Percentiles rank a stretch among this genome's conserved stretches.
phyloP scores from a whole-genome alignment of 2,113 vertebrate genomes.

The Hiodon tergisus region DNA sequence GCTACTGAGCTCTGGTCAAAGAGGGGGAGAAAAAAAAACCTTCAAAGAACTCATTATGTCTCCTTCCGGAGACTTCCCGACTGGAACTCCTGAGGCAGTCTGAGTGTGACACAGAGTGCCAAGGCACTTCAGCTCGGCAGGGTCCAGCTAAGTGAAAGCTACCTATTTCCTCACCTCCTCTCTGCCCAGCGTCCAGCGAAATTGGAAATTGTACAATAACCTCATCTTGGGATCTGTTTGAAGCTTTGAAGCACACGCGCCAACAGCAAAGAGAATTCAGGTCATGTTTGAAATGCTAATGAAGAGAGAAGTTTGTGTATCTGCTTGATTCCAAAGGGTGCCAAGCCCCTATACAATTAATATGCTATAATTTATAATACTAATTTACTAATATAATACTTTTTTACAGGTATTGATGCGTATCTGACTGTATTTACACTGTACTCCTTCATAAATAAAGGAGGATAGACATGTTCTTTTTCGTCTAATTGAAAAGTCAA shows the following conservation, averaged over 20 bases:
- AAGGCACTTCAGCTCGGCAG: not conserved
- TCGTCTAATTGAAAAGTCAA: no score
- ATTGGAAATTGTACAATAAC: slow-evolving; percentile 39
- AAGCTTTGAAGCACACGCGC: slow-evolving; percentile 20
- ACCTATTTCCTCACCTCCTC: slow-evolving; percentile 29
- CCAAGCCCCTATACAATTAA: not conserved
- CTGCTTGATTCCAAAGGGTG: not conserved
- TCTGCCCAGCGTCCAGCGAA: slow-evolving; percentile 17
- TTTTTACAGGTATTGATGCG: not conserved
- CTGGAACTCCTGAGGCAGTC: slow-evolving; percentile 4
- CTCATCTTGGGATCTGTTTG: slow-evolving; percentile 37
- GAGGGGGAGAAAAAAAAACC: not conserved
- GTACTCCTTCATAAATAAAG: not conserved
- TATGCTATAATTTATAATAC: not conserved
- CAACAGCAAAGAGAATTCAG: slow-evolving; percentile 33
- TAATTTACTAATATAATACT: not conserved
- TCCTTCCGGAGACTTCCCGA: not conserved
- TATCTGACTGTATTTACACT: not conserved
- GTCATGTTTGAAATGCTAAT: slow-evolving; percentile 40
- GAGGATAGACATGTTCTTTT: no score
- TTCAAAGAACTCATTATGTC: slow-evolving; percentile 4
- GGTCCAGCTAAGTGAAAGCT: not conserved
- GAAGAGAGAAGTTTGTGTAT: slow-evolving; percentile 3
- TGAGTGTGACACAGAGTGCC: not conserved
- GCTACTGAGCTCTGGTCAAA: not conserved